A percentile compares a stretch with the other conserved stretches of the same genome.
Conservation (phyloP, 2,113 vertebrate species). For the Pangasianodon gigas region DNA sequence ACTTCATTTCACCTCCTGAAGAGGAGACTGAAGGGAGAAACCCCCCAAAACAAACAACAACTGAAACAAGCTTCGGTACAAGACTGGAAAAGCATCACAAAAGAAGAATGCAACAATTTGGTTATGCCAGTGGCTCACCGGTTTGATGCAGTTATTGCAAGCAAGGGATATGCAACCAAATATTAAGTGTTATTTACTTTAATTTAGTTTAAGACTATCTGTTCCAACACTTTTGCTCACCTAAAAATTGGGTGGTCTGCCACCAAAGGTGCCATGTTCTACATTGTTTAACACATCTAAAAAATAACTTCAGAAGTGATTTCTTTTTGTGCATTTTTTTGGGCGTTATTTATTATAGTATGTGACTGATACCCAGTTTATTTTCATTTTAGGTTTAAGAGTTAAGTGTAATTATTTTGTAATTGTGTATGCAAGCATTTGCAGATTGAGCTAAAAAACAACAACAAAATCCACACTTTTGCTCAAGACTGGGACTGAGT, state of each 20-base stretch:
- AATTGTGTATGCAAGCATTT: not conserved
- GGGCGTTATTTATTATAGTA: not conserved
- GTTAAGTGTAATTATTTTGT: not conserved
- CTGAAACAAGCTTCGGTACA: not conserved
- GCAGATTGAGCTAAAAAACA: not conserved
- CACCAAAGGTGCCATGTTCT: not conserved
- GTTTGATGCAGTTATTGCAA: not conserved
- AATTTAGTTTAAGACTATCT: not conserved
- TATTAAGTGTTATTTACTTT: not conserved
- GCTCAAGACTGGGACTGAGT: no score
- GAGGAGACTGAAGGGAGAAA: no score
- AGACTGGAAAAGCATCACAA: not conserved
- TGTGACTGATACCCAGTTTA: not conserved
- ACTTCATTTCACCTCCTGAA: not conserved
- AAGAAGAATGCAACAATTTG: not conserved
- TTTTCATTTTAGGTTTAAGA: not conserved
- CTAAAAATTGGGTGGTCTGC: not conserved
- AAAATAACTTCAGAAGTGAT: not conserved
- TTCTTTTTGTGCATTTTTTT: no score
- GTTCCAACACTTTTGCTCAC: not conserved
- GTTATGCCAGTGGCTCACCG: not conserved
- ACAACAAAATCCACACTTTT: not conserved
- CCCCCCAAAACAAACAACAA: no score
- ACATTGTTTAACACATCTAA: no score
- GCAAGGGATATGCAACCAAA: not conserved